These are phyloP conservation scores for Selene dorsalis DNA, from an alignment of 2,797 vertebrate species.

Conservation along the genomic window DNA sequence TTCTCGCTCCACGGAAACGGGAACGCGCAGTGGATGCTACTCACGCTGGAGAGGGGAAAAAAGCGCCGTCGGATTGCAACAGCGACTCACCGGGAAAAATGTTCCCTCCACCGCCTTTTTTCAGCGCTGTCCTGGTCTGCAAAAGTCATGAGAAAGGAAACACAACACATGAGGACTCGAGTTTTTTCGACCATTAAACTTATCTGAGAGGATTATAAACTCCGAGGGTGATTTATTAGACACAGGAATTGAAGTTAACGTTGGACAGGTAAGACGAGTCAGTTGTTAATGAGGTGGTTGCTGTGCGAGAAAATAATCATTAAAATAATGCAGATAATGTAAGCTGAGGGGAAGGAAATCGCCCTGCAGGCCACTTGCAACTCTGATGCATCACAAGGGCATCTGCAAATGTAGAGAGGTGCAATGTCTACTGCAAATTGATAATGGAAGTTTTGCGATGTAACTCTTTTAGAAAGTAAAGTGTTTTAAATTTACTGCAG, in stretches of 20 bases:
- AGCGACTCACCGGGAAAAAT: conserved; percentile 81
- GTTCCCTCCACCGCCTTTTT: conserved; percentile 70
- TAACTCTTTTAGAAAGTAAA: background rate
- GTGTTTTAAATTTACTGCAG: background rate
- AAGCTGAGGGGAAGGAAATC: conserved; percentile 10
- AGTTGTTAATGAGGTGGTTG: conserved; percentile 7
- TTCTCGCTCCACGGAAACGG: conserved; percentile 71
- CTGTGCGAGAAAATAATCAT: background rate
- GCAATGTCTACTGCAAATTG: background rate
- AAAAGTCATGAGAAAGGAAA: conserved; percentile 71
- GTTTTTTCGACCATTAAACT: conserved; percentile 69
- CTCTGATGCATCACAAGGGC: conserved; percentile 8
- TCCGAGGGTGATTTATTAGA: conserved; percentile 53
- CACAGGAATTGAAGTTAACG: conserved; percentile 61
- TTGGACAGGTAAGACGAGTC: conserved; percentile 77
- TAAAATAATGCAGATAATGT: background rate
- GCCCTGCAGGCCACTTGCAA: background rate
- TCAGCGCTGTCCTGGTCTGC: conserved; percentile 49
- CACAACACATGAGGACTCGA: conserved; percentile 55
- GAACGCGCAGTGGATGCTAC: conserved; percentile 80
- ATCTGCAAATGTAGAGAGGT: conserved; percentile 5
- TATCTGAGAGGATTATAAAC: conserved; percentile 65
- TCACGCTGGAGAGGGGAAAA: conserved; percentile 69
- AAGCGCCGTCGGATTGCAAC: conserved; percentile 71
- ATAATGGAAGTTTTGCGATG: background rate